A percentile compares a stretch with the other conserved stretches of the same genome.
These are phyloP conservation scores for Drosophila busckii DNA, from an alignment of 1,140 invertebrate genomes.

Conservation along the genomic window DNA sequence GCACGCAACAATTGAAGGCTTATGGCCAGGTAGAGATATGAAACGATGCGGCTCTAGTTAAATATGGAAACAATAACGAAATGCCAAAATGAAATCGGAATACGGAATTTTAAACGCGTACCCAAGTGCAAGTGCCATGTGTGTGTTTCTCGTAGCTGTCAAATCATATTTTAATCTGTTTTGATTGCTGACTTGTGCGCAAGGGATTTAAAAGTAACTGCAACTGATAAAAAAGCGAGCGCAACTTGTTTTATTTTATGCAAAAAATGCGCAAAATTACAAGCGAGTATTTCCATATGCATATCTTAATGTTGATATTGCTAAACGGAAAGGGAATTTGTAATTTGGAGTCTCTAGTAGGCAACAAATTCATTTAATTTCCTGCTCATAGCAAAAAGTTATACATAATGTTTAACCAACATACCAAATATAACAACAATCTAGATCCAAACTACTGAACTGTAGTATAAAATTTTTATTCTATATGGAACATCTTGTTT, in stretches of 20 bases:
- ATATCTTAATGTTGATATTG: too few species aligned
- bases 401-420: too few species aligned
- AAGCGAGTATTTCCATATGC: too few species aligned
- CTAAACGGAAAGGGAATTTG: too few species aligned
- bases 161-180: conserved; percentile 79
- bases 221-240: conserved; percentile 28
- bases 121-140: conserved; percentile 43
- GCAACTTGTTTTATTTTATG: conserved; percentile 77
- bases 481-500: too few species aligned
- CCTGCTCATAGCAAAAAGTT: too few species aligned
- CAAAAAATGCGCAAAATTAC: too few species aligned
- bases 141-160: conserved; percentile 58
- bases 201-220: conserved; percentile 59
- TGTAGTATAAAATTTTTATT: too few species aligned
- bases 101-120: conserved; percentile 1
- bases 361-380: too few species aligned
- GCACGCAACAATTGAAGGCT: conserved; percentile 68
- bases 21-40: conserved; percentile 53
- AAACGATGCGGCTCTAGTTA: conserved; percentile 56
- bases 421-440: too few species aligned
- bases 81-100: conserved; percentile 56
- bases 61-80: conserved; percentile 69
- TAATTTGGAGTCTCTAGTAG: too few species aligned
- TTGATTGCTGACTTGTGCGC: conserved; percentile 79
- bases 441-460: too few species aligned